Base-by-base conservation (phyloP, 2,888 invertebrate species). In the Periphyllus acericola region DNA sequence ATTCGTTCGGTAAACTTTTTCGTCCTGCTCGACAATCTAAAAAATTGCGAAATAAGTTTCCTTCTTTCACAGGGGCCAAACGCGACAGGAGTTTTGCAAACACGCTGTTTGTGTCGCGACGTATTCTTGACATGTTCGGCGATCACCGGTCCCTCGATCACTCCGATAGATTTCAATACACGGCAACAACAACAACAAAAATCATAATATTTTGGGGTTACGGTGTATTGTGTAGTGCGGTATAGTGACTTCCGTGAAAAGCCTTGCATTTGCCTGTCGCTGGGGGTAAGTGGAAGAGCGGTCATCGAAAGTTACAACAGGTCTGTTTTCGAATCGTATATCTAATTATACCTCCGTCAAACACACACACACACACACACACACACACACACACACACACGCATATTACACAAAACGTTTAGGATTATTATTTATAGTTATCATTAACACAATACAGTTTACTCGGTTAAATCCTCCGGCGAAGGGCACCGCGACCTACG, bases 1-100 rank as follows among this genome's bases (percentile, higher is more conserved):
- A 55, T 83, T 83, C 34, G 36, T 52, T 74, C 14, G 55, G 11
- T 4, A 75, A 83, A 60, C 36, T 74, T 83, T 55, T 25, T 29
- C 68, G n/a, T 83, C n/a, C 60, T 1, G 36, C 55, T 25, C 34
- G 19, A 19, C 72, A 32, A 81, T 71, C 55, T 74, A 36, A 83
- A 60, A 40, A 75, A 60, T 83, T 74, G 17, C 11, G 14, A 1
- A 21, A 46, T 34, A 82, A 74, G 83, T 83, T 74, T 55, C 14
- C 21, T 68, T 29, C 0, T 11, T 11, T 3, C 8, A 1, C 14
- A 3, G 2, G 32, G 4, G 60, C 55, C 36, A 60, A 83, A 83
- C 52, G 25, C 1, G 71, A n/a, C n/a, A n/a, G n/a, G n/a, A n/a
- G n/a, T n/a, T n/a, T 72, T 8, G 52, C 9, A n/a, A 21, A 60